These are phyloP conservation scores for Chionoecetes opilio DNA, from an alignment of 1,140 invertebrate species.

Conservation along the genomic window DNA sequence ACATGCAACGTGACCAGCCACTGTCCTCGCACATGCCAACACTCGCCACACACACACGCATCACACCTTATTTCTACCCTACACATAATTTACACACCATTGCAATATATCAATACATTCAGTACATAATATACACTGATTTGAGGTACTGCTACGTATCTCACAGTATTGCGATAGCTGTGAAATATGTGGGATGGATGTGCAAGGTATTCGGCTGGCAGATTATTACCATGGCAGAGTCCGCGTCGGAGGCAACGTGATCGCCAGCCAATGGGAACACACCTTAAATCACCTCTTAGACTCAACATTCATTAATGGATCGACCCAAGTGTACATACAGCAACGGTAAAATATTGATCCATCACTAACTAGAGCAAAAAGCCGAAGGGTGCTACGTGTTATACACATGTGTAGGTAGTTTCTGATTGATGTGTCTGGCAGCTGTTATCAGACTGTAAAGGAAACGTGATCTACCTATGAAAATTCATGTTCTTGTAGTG, in stretches of 20 bases:
- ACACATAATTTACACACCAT: not conserved
- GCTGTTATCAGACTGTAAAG: not conserved
- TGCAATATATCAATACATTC: not conserved
- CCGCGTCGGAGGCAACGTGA: slow-evolving; percentile 67
- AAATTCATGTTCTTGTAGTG: not conserved
- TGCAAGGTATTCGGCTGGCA: not conserved
- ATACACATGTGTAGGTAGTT: not conserved
- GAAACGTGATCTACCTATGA: not conserved
- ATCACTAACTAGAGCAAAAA: too few relatives aligned
- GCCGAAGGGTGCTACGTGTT: not conserved
- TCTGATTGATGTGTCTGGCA: not conserved
- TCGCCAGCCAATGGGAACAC: slow-evolving; percentile 38
- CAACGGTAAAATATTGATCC: not conserved
- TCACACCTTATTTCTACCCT: not conserved
- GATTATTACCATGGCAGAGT: not conserved
- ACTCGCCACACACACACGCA: not conserved
- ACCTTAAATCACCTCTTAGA: not conserved
- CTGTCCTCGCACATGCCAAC: not conserved
- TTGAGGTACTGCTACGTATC: not conserved
- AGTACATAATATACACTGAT: not conserved
- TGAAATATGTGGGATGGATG: not conserved
- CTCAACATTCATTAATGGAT: not conserved
- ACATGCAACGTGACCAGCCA: slow-evolving; percentile 69
- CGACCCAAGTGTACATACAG: not conserved
- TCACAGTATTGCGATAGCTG: not conserved